phyloP scores from a whole-genome alignment of 2,797 vertebrate species.

The Sarcophilus harrisii region DNA sequence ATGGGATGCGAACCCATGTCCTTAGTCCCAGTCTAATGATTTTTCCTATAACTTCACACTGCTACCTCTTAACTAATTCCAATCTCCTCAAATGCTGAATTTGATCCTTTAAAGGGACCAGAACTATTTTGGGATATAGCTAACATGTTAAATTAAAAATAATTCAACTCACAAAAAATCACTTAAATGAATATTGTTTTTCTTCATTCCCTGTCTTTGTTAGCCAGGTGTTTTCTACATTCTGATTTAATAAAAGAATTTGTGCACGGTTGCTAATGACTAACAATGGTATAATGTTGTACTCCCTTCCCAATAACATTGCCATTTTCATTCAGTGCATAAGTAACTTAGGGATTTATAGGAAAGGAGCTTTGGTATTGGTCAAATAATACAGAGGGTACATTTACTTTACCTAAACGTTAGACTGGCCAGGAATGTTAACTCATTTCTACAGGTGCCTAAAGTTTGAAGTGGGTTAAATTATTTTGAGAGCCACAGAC shows the following conservation, averaged over 20 bases:
- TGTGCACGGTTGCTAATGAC: background rate
- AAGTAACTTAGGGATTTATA: background rate
- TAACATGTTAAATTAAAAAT: constrained; percentile 14
- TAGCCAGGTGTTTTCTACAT: background rate
- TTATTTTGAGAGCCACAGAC: background rate
- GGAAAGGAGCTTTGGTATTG: background rate
- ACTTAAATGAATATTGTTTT: background rate
- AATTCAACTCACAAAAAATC: background rate
- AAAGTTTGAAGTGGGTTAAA: background rate
- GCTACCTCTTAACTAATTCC: background rate
- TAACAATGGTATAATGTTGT: background rate
- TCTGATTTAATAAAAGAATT: background rate
- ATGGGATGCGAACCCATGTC: background rate
- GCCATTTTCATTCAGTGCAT: background rate
- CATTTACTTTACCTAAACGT: rapidly evolving
- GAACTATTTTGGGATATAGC: constrained; percentile 24
- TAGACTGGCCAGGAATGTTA: background rate
- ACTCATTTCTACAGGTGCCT: background rate
- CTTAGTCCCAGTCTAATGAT: background rate
- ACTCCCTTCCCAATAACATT: background rate
- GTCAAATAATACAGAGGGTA: background rate
- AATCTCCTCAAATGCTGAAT: background rate
- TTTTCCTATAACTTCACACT: background rate
- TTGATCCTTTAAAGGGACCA: constrained; percentile 29
- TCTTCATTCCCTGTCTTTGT: background rate